A percentile compares a stretch with the other conserved stretches of the same genome.
phyloP scores from a whole-genome alignment of 2,888 invertebrate species.

The Sympetrum striolatum region DNA sequence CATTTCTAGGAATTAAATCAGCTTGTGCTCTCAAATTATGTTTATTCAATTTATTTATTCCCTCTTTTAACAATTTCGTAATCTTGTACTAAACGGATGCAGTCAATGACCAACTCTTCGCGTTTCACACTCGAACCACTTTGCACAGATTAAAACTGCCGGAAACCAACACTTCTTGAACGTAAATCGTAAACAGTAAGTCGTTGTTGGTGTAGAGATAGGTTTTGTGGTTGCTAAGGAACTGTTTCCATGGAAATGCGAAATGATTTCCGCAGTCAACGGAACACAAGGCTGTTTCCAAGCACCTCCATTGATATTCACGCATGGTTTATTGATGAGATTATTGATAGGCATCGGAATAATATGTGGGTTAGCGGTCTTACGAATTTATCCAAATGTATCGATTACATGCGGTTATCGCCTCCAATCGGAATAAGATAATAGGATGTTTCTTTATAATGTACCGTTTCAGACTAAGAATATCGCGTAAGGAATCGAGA shows the following conservation, averaged over 20 bases:
- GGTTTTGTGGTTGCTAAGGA: neutral
- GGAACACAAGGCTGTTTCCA: conserved; percentile 21
- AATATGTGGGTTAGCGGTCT: conserved; percentile 30
- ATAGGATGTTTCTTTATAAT: too few relatives aligned
- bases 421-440: too few relatives aligned
- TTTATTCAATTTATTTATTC: too few relatives aligned
- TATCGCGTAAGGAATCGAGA: too few relatives aligned
- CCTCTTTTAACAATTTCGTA: too few relatives aligned
- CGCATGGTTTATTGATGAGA: conserved; percentile 42
- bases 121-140: too few relatives aligned
- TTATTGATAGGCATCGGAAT: conserved; percentile 24
- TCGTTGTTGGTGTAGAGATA: neutral
- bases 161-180: neutral
- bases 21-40: too few relatives aligned
- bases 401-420: neutral
- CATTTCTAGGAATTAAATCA: too few relatives aligned
- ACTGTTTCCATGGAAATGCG: neutral
- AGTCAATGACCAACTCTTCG: too few relatives aligned
- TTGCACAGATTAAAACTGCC: too few relatives aligned
- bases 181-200: neutral
- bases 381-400: neutral
- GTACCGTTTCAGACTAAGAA: too few relatives aligned
- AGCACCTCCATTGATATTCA: conserved; percentile 8
- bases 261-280: neutral
- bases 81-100: too few relatives aligned